Percentiles rank a stretch among this genome's conserved stretches.
Conservation (phyloP, 2,888 invertebrate genomes). For the Odontothrips loti region DNA sequence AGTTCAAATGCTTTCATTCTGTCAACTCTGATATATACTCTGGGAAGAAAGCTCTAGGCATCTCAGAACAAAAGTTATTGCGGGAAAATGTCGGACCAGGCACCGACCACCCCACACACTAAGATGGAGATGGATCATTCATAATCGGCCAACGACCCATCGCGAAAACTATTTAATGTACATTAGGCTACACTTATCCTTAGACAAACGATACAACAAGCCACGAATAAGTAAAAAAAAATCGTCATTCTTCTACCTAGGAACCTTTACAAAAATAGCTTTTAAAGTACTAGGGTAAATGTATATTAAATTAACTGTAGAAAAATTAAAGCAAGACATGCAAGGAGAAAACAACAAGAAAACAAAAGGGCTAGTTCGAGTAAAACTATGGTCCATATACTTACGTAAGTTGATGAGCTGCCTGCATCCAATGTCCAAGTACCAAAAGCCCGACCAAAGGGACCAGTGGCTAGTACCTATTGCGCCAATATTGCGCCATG, state of each 20-base stretch:
- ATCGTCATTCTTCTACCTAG: background rate
- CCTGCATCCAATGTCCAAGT: too few species aligned
- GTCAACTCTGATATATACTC: background rate
- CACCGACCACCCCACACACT: background rate
- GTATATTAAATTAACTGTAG: too few species aligned
- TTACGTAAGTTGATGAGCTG: too few species aligned
- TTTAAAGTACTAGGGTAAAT: background rate
- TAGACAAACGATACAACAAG: background rate
- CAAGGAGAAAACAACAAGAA: too few species aligned
- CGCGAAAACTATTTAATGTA: background rate
- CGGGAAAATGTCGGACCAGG: background rate
- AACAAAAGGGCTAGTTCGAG: too few species aligned
- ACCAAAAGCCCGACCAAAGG: too few species aligned
- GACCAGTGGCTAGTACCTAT: too few species aligned
- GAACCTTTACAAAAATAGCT: constrained; percentile 18
- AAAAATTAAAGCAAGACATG: too few species aligned
- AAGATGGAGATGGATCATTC: background rate
- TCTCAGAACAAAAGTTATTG: too few species aligned
- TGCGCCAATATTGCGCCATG: too few species aligned
- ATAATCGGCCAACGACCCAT: background rate
- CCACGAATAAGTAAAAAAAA: background rate
- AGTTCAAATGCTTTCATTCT: constrained; percentile 25
- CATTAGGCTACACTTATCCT: background rate
- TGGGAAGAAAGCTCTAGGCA: background rate
- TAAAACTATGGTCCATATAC: too few species aligned